Conservation (phyloP, 2,113 vertebrate species). For the Gopherus flavomarginatus region DNA sequence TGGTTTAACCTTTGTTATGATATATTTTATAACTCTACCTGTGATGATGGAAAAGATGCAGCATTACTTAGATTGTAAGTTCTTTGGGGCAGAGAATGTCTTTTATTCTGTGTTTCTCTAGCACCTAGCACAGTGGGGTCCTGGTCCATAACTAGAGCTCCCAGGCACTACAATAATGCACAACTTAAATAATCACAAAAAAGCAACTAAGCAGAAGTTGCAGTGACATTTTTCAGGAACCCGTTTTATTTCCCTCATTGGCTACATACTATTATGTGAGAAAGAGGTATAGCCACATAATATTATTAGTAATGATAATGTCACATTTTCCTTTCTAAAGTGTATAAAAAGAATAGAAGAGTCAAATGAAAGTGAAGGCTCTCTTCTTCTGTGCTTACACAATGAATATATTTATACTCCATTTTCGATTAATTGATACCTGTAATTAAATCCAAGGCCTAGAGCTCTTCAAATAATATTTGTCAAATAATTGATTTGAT, state of each 20-base stretch:
- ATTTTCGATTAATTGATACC: background rate
- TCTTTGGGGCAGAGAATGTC: background rate
- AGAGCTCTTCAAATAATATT: background rate
- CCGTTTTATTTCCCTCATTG: background rate
- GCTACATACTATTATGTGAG: background rate
- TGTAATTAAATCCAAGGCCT: background rate
- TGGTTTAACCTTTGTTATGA: background rate
- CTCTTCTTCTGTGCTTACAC: background rate
- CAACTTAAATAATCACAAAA: background rate
- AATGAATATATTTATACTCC: background rate
- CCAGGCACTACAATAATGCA: background rate
- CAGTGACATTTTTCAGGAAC: background rate
- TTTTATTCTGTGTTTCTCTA: background rate
- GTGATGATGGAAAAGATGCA: background rate
- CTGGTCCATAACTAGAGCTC: background rate
- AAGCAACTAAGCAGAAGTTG: background rate
- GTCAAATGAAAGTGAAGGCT: background rate
- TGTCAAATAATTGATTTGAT: background rate
- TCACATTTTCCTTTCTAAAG: background rate
- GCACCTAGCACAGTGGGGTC: background rate
- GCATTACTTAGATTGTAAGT: background rate
- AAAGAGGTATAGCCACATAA: background rate
- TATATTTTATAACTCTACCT: too few relatives aligned
- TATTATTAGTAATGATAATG: background rate
- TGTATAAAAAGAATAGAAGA: background rate